Conservation (phyloP, 2,888 invertebrate species). For the Molanna angustata region DNA sequence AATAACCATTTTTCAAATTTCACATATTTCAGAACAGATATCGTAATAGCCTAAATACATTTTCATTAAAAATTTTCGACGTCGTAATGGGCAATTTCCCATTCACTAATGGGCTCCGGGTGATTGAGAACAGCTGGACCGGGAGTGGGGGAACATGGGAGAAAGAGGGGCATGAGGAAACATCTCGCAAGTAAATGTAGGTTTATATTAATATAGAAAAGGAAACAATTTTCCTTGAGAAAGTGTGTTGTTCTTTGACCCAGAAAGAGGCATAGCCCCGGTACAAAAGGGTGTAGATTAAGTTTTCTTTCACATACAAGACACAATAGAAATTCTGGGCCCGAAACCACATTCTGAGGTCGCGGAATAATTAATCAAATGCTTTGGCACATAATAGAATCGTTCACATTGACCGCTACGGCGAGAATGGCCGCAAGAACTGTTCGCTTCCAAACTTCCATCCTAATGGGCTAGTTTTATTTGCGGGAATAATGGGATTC, state of each 20-base stretch:
- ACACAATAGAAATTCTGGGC: neutral
- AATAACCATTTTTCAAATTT: too few relatives aligned
- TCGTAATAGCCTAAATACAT: too few relatives aligned
- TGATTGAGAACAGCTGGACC: too few relatives aligned
- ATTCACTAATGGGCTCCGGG: too few relatives aligned
- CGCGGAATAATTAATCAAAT: conserved; percentile 6
- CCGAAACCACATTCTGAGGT: neutral
- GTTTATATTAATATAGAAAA: neutral
- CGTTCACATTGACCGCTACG: neutral
- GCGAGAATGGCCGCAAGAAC: neutral
- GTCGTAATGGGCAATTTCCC: too few relatives aligned
- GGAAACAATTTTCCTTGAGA: neutral
- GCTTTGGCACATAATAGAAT: neutral
- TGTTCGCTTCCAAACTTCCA: neutral
- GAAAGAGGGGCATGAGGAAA: too few relatives aligned
- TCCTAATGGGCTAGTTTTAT: neutral
- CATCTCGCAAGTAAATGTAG: too few relatives aligned
- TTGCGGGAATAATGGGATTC: neutral
- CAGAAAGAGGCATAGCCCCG: conserved; percentile 1
- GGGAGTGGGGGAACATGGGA: too few relatives aligned
- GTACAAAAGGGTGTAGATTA: conserved; percentile 5
- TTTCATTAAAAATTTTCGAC: too few relatives aligned
- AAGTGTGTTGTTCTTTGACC: neutral
- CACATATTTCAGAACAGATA: too few relatives aligned
- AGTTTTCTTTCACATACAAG: conserved; percentile 5